These are phyloP conservation scores for Gryllus bimaculatus DNA, from an alignment of 1,140 invertebrate species.

Conservation along the genomic window DNA sequence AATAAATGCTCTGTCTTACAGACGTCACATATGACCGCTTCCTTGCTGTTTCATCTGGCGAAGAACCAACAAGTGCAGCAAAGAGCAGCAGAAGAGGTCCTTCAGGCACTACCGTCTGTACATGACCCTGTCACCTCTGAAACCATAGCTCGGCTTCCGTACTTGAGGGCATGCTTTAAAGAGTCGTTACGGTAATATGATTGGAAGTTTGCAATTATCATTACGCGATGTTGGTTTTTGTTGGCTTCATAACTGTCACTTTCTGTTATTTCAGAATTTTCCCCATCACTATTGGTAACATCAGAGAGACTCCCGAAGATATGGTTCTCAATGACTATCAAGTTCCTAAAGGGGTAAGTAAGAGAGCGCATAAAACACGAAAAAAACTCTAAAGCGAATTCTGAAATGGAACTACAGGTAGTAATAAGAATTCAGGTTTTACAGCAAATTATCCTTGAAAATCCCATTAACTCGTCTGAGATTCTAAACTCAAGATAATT, in stretches of 20 bases:
- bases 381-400: too few species aligned
- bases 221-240: too few species aligned
- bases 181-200: constrained; percentile 45
- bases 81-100: constrained; percentile 54
- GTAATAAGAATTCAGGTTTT: too few species aligned
- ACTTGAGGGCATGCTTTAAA: constrained; percentile 55
- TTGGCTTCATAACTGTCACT: too few species aligned
- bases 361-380: too few species aligned
- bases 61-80: constrained; percentile 51
- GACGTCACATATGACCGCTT: constrained; percentile 39
- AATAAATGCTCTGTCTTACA: constrained; percentile 22
- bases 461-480: too few species aligned
- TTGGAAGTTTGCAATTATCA: too few species aligned
- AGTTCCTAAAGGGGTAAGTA: constrained; percentile 49
- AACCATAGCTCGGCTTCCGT: constrained; percentile 42
- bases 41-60: constrained; percentile 50
- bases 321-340: constrained; percentile 45
- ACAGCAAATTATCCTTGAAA: too few species aligned
- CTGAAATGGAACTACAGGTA: too few species aligned
- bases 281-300: constrained; percentile 42
- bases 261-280: constrained; percentile 35
- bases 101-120: constrained; percentile 33
- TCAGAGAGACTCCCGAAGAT: constrained; percentile 40
- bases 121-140: constrained; percentile 42
- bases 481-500: too few species aligned